Evolutionary conservation across 37 sponge, comb jelly and placozoan genomes (phyloP).

Genomic region (Dysidea cf. avara): DNA sequence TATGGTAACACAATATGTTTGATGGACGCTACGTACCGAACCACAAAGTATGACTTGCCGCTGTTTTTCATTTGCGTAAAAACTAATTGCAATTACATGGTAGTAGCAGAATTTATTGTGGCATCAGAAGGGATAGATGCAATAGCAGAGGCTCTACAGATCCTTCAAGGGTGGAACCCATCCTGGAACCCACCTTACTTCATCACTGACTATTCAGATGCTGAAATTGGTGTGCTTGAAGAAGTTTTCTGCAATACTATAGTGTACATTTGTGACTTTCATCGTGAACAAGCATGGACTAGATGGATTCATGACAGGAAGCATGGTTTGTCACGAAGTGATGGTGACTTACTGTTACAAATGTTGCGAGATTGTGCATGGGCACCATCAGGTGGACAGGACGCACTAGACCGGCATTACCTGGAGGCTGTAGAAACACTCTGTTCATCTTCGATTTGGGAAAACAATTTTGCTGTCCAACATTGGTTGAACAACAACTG

Average conservation of each 20-base stretch:
- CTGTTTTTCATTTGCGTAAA: slow-evolving; percentile 39
- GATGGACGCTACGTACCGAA: slow-evolving; percentile 43
- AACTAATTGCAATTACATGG: slow-evolving; percentile 39
- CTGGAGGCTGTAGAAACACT: neutral
- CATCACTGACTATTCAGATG: slow-evolving; percentile 7
- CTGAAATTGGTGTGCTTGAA: neutral
- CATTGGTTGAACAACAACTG: neutral
- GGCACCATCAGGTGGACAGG: slow-evolving; percentile 1
- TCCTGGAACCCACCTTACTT: neutral
- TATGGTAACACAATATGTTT: slow-evolving; percentile 38
- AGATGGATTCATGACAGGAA: slow-evolving; percentile 3
- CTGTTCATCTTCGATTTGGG: neutral
- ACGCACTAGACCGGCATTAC: neutral
- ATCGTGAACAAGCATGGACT: slow-evolving; percentile 1
- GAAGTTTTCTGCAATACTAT: neutral
- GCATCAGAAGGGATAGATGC: slow-evolving; percentile 14
- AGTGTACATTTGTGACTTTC: slow-evolving; percentile 3
- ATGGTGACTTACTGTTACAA: neutral
- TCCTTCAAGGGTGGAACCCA: neutral
- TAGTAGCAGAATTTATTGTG: slow-evolving; percentile 41
- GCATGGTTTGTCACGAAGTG: neutral
- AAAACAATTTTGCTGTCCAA: neutral
- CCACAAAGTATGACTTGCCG: slow-evolving; percentile 38
- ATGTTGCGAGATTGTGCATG: neutral
- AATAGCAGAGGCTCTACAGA: slow-evolving; percentile 16